A percentile compares a stretch with the other conserved stretches of the same genome.
phyloP scores from a whole-genome alignment of 2,113 vertebrate genomes.

The Motacilla tschutschensis region DNA sequence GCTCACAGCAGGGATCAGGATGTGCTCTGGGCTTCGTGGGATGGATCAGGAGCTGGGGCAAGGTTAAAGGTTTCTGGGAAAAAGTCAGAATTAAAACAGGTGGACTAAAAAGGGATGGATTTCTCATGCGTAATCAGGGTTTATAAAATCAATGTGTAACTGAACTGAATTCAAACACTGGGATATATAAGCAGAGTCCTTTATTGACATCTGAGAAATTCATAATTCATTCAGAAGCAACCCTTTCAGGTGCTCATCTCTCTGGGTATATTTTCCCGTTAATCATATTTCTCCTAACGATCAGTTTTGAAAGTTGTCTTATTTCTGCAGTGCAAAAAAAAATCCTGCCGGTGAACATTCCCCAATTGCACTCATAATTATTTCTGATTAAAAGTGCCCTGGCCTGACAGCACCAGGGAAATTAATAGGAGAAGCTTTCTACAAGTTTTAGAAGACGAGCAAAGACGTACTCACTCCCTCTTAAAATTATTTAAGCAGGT shows the following conservation, averaged over 20 bases:
- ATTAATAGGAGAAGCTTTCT: constrained; percentile 53
- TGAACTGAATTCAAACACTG: background rate
- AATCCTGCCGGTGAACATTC: background rate
- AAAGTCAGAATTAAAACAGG: background rate
- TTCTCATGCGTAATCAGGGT: background rate
- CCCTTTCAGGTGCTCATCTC: background rate
- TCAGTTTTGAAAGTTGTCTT: background rate
- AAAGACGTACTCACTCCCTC: constrained; percentile 34
- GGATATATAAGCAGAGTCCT: background rate
- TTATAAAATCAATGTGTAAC: background rate
- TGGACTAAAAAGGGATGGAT: background rate
- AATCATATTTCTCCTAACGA: background rate
- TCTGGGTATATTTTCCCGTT: background rate
- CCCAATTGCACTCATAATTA: constrained; percentile 35
- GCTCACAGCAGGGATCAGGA: background rate
- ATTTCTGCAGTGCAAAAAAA: background rate
- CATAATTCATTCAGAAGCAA: background rate
- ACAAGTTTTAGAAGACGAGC: constrained; percentile 28
- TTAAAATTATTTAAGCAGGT: constrained; percentile 73
- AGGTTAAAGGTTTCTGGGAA: background rate
- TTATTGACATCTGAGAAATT: background rate
- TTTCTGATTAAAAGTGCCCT: constrained; percentile 45
- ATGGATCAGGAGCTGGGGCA: background rate
- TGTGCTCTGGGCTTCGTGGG: fast-evolving
- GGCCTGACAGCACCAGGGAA: constrained; percentile 40